Evolutionary conservation across 2,113 vertebrate species (phyloP), one percentile per base, ranked within the genome.

Genomic region (Hippocampus abdominalis): DNA sequence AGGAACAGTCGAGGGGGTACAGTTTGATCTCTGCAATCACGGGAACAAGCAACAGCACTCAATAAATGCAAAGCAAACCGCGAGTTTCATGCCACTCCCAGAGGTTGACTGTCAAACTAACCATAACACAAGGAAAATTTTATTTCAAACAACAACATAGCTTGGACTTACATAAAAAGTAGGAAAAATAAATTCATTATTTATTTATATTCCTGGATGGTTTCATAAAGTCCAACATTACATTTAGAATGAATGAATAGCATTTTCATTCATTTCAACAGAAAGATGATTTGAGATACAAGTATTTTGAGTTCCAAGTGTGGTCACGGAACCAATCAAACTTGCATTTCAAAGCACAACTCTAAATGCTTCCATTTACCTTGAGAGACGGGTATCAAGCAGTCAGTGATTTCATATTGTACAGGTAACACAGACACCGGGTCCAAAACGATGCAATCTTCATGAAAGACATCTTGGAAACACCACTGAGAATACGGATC

Each of bases 361-460:
- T 3, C 10, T 27, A 15, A 13, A 57, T 32, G 4, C 13, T 23
- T 44, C 1, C 7, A 39, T 2, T 39, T 90, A 98, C 97, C 96
- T 54, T 68, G 77, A 73, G 81, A 75, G 27, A 86, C 21, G 59
- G 95, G 95, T 68, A 97, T 77, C 69, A 98, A 59, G 59, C 92
- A 91, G 68, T 93, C 92, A 81, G 92, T 91, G 42, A 96, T 90
- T 74, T 98, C 93, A 89, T 98, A 99, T 66, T 94, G 93, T 12
- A 95, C 90, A 8, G 96, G 96, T 1, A 99, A 91, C 64, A 94
- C 93, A 18, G 86, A 87, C 36, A 93, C 86, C 0, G 93, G 86
- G 79, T 98, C 95, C 23, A 98, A 93, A 57, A 99, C 94, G 40
- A 98, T 96, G 29, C 95, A 94, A 42, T 98, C 97, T 76, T 99